Percentiles rank a stretch among this genome's conserved stretches.
These are phyloP conservation scores for Herpetotheres cachinnans DNA, from an alignment of 2,113 vertebrate species.

Conservation along the genomic window DNA sequence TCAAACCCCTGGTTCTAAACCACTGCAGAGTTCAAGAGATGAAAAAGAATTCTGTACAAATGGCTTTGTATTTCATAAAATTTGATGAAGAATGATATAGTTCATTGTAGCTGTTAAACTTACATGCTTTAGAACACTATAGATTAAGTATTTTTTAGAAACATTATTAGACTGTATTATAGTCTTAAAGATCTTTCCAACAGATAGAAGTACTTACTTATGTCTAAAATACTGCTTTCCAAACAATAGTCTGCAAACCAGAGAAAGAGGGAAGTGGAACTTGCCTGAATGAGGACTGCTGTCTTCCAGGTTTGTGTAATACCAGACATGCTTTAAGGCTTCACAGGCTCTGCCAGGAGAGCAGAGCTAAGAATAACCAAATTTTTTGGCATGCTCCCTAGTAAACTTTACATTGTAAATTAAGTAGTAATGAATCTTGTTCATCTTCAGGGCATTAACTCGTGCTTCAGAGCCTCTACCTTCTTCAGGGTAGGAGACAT, in stretches of 20 bases:
- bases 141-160: background rate
- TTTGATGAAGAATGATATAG: background rate
- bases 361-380: slow-evolving; percentile 26
- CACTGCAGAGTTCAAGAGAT: background rate
- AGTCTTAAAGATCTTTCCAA: background rate
- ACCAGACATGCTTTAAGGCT: background rate
- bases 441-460: background rate
- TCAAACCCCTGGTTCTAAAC: background rate
- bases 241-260: background rate
- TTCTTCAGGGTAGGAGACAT: background rate
- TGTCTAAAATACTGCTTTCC: background rate
- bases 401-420: background rate
- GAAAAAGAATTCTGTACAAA: background rate
- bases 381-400: background rate
- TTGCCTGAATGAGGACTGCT: background rate
- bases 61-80: background rate
- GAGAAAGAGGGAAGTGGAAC: background rate
- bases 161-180: background rate
- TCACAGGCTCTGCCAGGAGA: background rate
- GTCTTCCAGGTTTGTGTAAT: background rate
- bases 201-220: background rate
- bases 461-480: background rate
- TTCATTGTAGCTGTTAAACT: background rate
- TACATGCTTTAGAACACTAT: background rate
- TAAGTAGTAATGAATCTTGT: background rate